phyloP scores from a whole-genome alignment of 2,888 invertebrate genomes.

The Theretra japonica region DNA sequence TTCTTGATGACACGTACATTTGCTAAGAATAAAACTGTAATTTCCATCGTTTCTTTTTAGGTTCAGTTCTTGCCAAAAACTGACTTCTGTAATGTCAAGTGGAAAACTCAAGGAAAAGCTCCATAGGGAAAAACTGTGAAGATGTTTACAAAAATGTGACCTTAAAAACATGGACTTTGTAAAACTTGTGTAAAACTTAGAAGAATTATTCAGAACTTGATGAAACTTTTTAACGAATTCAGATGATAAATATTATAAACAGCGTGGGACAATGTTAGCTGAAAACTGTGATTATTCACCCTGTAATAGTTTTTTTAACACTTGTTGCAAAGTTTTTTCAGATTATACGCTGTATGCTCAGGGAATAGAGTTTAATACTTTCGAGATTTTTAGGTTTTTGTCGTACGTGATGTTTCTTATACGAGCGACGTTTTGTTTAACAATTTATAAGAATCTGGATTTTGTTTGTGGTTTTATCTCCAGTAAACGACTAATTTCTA shows the following conservation, averaged over 20 bases:
- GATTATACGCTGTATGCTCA: not conserved
- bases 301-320: not conserved
- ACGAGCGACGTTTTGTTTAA: no score
- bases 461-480: no score
- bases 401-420: not conserved
- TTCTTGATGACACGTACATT: no score
- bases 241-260: slow-evolving; percentile 22
- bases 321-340: not conserved
- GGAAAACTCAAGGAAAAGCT: not conserved
- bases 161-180: slow-evolving; percentile 3
- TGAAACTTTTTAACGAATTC: slow-evolving; percentile 4
- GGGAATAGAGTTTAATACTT: not conserved
- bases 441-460: no score
- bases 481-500: no score
- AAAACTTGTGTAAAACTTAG: not conserved
- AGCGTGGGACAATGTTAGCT: not conserved
- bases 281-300: not conserved
- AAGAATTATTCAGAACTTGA: slow-evolving; percentile 14
- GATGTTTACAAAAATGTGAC: not conserved
- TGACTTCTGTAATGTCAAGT: not conserved
- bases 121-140: not conserved
- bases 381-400: not conserved
- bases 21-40: no score
- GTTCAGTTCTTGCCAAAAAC: no score
- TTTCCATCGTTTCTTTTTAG: no score